Evolutionary conservation across 2,888 invertebrate species (phyloP), one percentile per base, ranked within the genome.

Genomic region (Pocota personata): DNA sequence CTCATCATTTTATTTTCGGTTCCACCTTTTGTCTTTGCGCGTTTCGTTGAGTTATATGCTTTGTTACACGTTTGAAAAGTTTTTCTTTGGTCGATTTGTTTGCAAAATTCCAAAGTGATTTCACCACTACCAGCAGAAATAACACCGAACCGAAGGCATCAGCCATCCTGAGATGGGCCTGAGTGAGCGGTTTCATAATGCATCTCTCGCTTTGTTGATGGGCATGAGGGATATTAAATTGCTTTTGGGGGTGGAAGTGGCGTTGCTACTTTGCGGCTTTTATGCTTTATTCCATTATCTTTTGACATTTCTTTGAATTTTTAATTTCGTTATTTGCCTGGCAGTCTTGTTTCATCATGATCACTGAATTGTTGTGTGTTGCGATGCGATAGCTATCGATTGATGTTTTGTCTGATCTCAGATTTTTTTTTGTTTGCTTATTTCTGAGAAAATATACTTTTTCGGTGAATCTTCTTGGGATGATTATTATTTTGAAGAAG

Each of bases 301-400:
- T 72, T 82, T 86, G 86, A 86, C 86, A 86, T 86, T 86, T 86
- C 86, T 86, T 66, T 86, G 86, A 86, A 86, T 86, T 82, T 86
- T 71, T 86, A 86, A 86, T 86, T 86, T 86, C 46, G 76, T 77
- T 86, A 67, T 86, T 86, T 86, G 82, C 71, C 77, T 66, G 76
- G 62, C 82, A 76, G 76, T 86, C 76, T 82, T 67, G 50, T 86
- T 86, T 77, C 86, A 86, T 82, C 58, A 82, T 77, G 82, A 86
- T 82, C 76, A 60, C 19, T 67, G 32, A 5, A 32, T 58, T 32
- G 32, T 8, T 14, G 37, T 16, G 16, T 24, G 66, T 8, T 72
- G 69, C 57, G n/a, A n/a, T 75, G 73, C 76, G 62, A 76, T 82
- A 77, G 86, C 86, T 60, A 86, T 86, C 86, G 86, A 86, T 86